A percentile compares a stretch with the other conserved stretches of the same genome.
Evolutionary conservation across 2,113 vertebrate species (phyloP).

Genomic region (Chaetops frenatus): DNA sequence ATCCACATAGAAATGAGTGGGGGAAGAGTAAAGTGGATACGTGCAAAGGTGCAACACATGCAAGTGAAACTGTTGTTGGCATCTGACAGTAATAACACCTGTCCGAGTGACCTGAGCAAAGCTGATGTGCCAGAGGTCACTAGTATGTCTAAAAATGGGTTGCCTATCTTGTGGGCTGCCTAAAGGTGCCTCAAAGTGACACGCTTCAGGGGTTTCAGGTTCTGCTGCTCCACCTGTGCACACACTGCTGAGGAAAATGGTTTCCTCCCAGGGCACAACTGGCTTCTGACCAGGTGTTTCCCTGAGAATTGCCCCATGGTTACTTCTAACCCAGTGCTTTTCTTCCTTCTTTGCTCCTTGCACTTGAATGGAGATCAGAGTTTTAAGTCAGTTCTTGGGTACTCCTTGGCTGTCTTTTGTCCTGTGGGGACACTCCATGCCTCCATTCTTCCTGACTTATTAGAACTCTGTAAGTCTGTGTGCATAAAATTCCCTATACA

Average conservation of each 20-base stretch:
- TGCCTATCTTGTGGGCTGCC: not conserved
- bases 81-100: not conserved
- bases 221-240: not conserved
- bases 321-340: not conserved
- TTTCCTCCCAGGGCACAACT: not conserved
- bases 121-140: not conserved
- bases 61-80: not conserved
- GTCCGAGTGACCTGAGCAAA: not conserved
- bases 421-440: not conserved
- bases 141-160: not conserved
- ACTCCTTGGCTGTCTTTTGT: not conserved
- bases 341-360: not conserved
- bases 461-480: not conserved
- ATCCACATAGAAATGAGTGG: not conserved
- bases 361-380: not conserved
- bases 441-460: not conserved
- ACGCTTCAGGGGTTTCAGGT: not conserved
- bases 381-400: not conserved
- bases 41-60: not conserved
- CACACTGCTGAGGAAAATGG: not conserved
- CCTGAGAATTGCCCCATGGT: not conserved
- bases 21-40: accelerated
- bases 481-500: not conserved
- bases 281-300: not conserved
- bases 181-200: not conserved